phyloP scores from a whole-genome alignment of 2,888 invertebrate species.

The Napeogenes inachia region DNA sequence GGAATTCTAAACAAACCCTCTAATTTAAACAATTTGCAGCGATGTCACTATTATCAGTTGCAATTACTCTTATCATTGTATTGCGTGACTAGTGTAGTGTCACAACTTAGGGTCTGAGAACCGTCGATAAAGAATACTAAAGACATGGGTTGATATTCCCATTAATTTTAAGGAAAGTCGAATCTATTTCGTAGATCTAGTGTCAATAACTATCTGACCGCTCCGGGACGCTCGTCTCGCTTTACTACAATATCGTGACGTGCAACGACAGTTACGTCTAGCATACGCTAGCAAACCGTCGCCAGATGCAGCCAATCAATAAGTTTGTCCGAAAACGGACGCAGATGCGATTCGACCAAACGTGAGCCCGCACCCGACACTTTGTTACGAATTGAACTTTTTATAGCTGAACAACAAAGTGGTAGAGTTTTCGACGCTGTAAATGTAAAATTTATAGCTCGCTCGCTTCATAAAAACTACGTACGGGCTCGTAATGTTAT shows the following conservation, averaged over 20 bases:
- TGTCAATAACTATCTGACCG: constrained; percentile 39
- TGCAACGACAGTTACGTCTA: constrained; percentile 36
- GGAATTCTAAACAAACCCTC: constrained; percentile 47
- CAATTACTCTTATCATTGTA: constrained; percentile 41
- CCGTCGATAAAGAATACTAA: constrained; percentile 23
- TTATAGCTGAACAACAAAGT: constrained; percentile 62
- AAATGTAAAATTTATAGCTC: constrained; percentile 62
- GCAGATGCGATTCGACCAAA: constrained; percentile 57
- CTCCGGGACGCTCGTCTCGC: constrained; percentile 39
- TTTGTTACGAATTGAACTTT: constrained; percentile 62
- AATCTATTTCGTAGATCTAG: constrained; percentile 44
- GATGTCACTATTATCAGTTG: constrained; percentile 50
- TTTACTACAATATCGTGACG: constrained; percentile 49
- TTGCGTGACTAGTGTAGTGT: constrained; percentile 27
- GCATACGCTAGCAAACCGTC: constrained; percentile 37
- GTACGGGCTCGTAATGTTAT: constrained; percentile 40
- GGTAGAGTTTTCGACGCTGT: constrained; percentile 55
- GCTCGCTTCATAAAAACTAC: constrained; percentile 60
- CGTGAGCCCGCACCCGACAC: constrained; percentile 47
- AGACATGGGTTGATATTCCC: constrained; percentile 39
- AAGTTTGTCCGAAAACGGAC: constrained; percentile 49
- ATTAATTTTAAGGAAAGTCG: constrained; percentile 43
- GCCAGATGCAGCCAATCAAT: constrained; percentile 41
- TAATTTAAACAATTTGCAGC: constrained; percentile 42
- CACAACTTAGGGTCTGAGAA: constrained; percentile 29